Base-by-base conservation (phyloP, 1,140 invertebrate genomes). In the Hyles euphorbiae region DNA sequence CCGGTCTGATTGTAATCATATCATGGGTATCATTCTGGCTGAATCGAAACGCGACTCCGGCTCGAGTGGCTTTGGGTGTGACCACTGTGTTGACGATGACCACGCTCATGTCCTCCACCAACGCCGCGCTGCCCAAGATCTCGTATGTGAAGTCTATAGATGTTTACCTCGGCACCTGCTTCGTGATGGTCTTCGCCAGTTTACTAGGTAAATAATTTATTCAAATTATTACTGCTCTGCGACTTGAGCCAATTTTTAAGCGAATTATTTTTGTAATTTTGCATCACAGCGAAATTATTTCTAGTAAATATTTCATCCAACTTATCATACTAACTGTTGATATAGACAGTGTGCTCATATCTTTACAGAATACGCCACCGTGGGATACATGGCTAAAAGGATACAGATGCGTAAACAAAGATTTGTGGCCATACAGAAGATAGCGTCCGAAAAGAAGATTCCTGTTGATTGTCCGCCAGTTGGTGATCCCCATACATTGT, bases 1-100 rank as follows among this genome's bases (percentile, higher is more conserved):
- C 97, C 83, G 96, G 97, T 85, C 94, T 99, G 83, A 99, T 99
- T 90, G 98, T 99, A 88, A 98, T 98, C 90, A 98, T 99, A 90
- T 98, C 97, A 72, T 99, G 98, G 98, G 98, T 99, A 80, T 97
- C 95, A 81, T 98, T 98, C 92, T 98, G 96, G 96, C 81, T 91
- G 75, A 92, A 98, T 90, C 93, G 97, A 81, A 97, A 98, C 90
- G 98, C 98, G 69, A 98, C 97, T 63, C 98, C 98, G 67, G 98
- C 98, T 75, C 92, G 98, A 89, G 97, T 99, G 67, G 95, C 98
- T 70, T 92, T 99, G 76, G 97, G 97, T 80, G 98, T 98, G 81
- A 99, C 98, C 90, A 98, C 96, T 89, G 96, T 98, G 90, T 94
- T 99, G 90, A 99, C 98, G 78, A 99, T 99, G 97, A 99, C 98